These are phyloP conservation scores for Dimorphilus gyrociliatus DNA, from an alignment of 2,888 invertebrate species.

Conservation along the genomic window DNA sequence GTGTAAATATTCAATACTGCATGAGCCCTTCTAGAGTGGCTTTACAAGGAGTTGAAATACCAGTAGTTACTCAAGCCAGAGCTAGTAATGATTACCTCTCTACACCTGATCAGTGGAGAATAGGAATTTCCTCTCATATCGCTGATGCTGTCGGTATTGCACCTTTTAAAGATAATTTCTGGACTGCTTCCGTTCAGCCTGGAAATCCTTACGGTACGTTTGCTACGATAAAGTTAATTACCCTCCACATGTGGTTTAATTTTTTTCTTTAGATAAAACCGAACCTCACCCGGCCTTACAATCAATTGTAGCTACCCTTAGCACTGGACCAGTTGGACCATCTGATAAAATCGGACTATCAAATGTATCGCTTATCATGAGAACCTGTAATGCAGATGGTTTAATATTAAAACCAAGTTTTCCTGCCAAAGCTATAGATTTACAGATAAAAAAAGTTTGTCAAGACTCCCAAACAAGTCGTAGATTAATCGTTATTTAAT, in stretches of 20 bases:
- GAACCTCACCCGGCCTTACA: slow-evolving; percentile 13
- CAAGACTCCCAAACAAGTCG: too few species aligned
- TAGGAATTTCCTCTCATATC: slow-evolving; percentile 22
- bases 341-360: slow-evolving; percentile 17
- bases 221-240: background rate
- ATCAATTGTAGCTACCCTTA: slow-evolving; percentile 16
- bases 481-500: too few species aligned
- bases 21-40: slow-evolving; percentile 15
- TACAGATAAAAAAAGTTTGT: too few species aligned
- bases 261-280: slow-evolving; percentile 6
- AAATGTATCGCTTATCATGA: slow-evolving; percentile 16
- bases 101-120: slow-evolving; percentile 17
- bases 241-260: background rate
- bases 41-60: slow-evolving; percentile 13
- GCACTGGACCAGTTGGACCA: slow-evolving; percentile 27
- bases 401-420: slow-evolving; percentile 12
- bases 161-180: slow-evolving; percentile 26
- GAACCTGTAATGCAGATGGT: slow-evolving; percentile 12
- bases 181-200: slow-evolving; percentile 19
- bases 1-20: slow-evolving; percentile 18
- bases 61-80: slow-evolving; percentile 17
- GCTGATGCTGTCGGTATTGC: slow-evolving; percentile 19
- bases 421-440: slow-evolving; percentile 17
- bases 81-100: slow-evolving; percentile 20
- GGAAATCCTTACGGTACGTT: slow-evolving; percentile 18